Base-by-base conservation (phyloP, 2,888 invertebrate species). In the Cheiracanthium punctorium region DNA sequence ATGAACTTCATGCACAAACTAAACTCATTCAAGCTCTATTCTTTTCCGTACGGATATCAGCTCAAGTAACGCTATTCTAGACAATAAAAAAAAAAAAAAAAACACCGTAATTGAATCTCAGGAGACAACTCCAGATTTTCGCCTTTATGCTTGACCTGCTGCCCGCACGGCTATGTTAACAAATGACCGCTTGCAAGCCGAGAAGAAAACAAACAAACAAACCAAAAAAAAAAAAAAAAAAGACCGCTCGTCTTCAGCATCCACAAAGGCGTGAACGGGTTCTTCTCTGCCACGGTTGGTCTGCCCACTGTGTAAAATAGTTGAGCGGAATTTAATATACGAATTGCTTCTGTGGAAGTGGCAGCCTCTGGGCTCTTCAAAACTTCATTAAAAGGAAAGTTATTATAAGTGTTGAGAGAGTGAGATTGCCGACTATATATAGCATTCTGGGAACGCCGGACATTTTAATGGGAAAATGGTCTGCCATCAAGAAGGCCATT, bases 131-230 rank as follows among this genome's bases (percentile, higher is more conserved):
- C 37, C 4, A 58, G 58, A 58, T 64, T 58, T 28, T 29, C 71
- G 37, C 52, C 70, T 72, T 33, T 37, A 71, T 70, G 79, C 71
- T 71, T 80, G 79, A 80, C 71, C 79, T 80, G 70, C 37, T 71
- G 71, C 70, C 64, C 58, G 58, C 20, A 17, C 43, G 12, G 24
- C 24, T 5, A 4, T 58, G 58, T 58, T 58, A 58, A 58, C 58
- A 58, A 58, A 58, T 58, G 58, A 58, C 58, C 58, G 58, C 58
- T 24, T 37, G 24, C 58, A 5, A 10, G 37, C 37, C n/a, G n/a
- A n/a, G 58, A 17, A 17, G 20, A 24, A 58, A 58, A 7, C 28
- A 30, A 17, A n/a, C 20, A 70, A 69, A 29, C 20, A 48, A 12
- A 41, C 10, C 37, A 17, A 17, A 0, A 28, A n/a, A 37, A 64